Evolutionary conservation across 1,140 invertebrate species (phyloP).

Genomic region (Hyposmocoma kahamanoa): DNA sequence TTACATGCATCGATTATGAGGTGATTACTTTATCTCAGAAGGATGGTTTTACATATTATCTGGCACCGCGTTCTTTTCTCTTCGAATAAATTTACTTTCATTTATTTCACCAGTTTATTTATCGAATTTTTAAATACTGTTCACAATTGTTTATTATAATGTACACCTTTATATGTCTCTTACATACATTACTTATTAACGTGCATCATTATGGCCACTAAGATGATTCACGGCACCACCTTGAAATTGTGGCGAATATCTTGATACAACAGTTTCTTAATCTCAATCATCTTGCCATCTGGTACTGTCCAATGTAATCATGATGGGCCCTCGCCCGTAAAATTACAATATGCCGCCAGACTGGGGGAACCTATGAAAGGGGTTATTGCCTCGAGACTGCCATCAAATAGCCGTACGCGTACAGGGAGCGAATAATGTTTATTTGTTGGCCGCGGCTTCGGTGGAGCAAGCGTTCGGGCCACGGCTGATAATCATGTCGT

Average conservation of each 20-base stretch:
- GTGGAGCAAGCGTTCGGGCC: slow-evolving; percentile 25
- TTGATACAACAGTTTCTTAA: too few relatives aligned
- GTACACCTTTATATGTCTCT: too few relatives aligned
- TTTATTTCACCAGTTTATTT: too few relatives aligned
- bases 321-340: slow-evolving; percentile 50
- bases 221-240: too few relatives aligned
- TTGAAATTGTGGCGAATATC: too few relatives aligned
- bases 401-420: slow-evolving; percentile 46
- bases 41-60: not conserved
- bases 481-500: slow-evolving; percentile 56
- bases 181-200: too few relatives aligned
- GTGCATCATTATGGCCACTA: too few relatives aligned
- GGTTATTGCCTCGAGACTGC: slow-evolving; percentile 63
- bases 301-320: slow-evolving; percentile 37
- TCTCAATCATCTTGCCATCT: too few relatives aligned
- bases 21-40: not conserved
- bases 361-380: slow-evolving; percentile 57
- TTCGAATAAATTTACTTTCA: not conserved
- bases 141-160: too few relatives aligned
- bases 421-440: slow-evolving; percentile 68
- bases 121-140: too few relatives aligned
- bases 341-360: slow-evolving; percentile 54
- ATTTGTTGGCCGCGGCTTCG: slow-evolving; percentile 50
- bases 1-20: too few relatives aligned
- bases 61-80: not conserved